Percentiles rank a stretch among this genome's conserved stretches.
phyloP scores from a whole-genome alignment of 2,113 vertebrate species.

The Atherinomorus stipes region DNA sequence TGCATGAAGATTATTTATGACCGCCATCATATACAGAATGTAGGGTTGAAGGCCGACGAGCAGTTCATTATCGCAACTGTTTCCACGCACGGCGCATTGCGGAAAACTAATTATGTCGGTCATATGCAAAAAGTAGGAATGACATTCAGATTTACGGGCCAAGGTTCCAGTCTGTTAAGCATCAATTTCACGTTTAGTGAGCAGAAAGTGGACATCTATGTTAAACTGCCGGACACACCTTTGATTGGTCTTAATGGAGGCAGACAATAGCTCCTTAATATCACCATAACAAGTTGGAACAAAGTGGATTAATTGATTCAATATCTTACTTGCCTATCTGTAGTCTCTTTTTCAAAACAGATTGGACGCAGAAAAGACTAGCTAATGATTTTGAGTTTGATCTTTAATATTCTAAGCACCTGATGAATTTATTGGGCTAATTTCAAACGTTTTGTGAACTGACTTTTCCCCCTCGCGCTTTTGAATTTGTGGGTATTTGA shows the following conservation, averaged over 20 bases:
- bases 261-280: slow-evolving; percentile 39
- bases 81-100: slow-evolving; percentile 36
- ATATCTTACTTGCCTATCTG: neutral
- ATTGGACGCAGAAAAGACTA: neutral
- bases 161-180: slow-evolving; percentile 70
- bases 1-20: slow-evolving; percentile 44
- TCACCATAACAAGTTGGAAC: slow-evolving; percentile 25
- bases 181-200: slow-evolving; percentile 76
- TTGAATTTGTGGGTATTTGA: slow-evolving; percentile 19
- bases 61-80: slow-evolving; percentile 45
- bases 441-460: neutral
- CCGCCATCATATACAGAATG: slow-evolving; percentile 18
- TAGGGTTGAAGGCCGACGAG: slow-evolving; percentile 38
- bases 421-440: neutral
- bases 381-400: neutral
- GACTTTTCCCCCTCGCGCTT: neutral
- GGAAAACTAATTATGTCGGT: slow-evolving; percentile 63
- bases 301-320: slow-evolving; percentile 3
- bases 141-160: slow-evolving; percentile 66
- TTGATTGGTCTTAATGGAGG: slow-evolving; percentile 58
- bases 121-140: slow-evolving; percentile 68
- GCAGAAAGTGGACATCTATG: slow-evolving; percentile 66
- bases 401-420: neutral
- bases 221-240: slow-evolving; percentile 48
- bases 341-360: neutral